Evolutionary conservation across 2,888 invertebrate species (phyloP), one percentile per base, ranked within the genome.

Genomic region (Rhamnusium bicolor): DNA sequence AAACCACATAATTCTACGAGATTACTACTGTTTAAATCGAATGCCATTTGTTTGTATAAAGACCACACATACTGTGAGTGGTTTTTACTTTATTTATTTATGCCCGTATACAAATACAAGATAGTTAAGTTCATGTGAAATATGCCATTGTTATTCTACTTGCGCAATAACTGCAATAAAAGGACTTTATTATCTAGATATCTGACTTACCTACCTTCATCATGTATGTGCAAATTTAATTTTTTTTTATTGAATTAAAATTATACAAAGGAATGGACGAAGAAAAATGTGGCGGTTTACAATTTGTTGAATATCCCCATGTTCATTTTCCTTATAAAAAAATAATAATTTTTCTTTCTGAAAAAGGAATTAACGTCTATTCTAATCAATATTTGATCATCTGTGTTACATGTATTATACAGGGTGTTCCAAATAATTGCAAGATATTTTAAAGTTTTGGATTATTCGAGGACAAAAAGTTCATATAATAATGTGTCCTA

Each of bases 1-100:
- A 82, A 83, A 82, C 83, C 83, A 78, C 83, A 83, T 83, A 82
- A 82, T 83, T 81, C 80, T 71, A 79, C 79, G 63, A 82, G 82
- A 80, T 82, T 81, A 81, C 82, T 82, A 82, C 82, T 81, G 82
- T 82, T 82, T 76, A 77, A 81, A 82, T 76, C 80, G 79, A 79
- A 74, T 76, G 75, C 77, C 75, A 79, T 79, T 80, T 78, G 76
- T 79, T 78, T 71, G 74, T 73, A 62, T 71, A 69, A 70, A 74
- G 82, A 82, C 83, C 82, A 83, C 83, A 82, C 82, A 82, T 76
- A 71, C 69, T 69, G 68, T 56, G 65, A 71, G 68, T 56, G 65
- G 73, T 76, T 78, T 78, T 78, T 78, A 75, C 75, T 76, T 71
- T 72, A 68, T 74, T 73, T 76, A 71, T 72, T 58, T 51, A 58